Base-by-base conservation (phyloP, 1,140 invertebrate species). In the Zaprionus davidi region DNA sequence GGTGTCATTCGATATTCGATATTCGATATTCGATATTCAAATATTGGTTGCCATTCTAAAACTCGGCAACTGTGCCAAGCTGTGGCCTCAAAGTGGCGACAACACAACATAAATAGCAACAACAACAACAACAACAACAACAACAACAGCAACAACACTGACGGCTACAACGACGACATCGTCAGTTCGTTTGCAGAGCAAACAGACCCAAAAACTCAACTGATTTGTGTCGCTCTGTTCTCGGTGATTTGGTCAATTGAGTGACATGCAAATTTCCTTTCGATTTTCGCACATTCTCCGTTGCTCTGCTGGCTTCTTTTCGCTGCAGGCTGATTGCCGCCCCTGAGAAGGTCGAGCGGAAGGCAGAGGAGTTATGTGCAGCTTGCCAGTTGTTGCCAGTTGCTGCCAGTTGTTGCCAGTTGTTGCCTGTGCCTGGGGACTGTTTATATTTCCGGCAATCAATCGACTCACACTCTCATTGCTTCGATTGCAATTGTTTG, bases 201-300 rank as follows among this genome's bases (percentile, higher is more conserved):
- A 81, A 75, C 68, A 79, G 46, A 71, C 55, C 64, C 60, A 34
- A 76, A 76, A 71, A 77, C 77, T 65, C 69, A 74, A 49, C 56
- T 71, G 49, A 76, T 79, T 71, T 78, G 67, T 80, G 81, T 78
- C 77, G 77, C 67, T 55, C 63, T 77, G 77, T 69, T 71, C 74
- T 79, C 55, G 64, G 15, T 62, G 71, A 75, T 69, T 70, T 77
- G 60, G 41, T 72, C 82, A 58, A 85, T 73, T 82, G 83, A 86
- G 83, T 87, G 83, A 87, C 84, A 87, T 83, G 83, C 83, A 82
- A 75, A 87, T 87, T 87, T 87, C 83, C 83, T 87, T 87, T 87
- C 83, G 83, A 82, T 86, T 83, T 87, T 86, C 77, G 62, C 83
- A 86, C 83, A 87, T 87, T 87, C 67, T 82, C 77, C 53, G 65